These are phyloP conservation scores for Ascaphus truei DNA, from an alignment of 2,113 vertebrate species.

Conservation along the genomic window DNA sequence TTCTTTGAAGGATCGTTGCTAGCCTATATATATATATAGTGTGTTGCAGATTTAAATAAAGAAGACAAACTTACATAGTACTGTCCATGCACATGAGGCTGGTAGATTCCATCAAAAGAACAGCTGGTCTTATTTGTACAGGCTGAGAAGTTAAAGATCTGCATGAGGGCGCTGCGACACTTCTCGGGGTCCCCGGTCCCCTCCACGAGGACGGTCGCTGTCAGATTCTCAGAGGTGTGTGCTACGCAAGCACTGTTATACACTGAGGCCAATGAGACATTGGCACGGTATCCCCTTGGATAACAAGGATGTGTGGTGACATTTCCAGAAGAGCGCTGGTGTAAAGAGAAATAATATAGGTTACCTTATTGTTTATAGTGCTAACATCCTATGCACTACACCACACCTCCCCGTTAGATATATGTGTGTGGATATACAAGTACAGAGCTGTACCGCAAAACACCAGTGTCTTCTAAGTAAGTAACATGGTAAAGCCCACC, in stretches of 20 bases:
- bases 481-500: too few species aligned
- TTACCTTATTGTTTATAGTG: too few species aligned
- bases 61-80: conserved; percentile 58
- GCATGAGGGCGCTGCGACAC: conserved; percentile 46
- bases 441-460: too few species aligned
- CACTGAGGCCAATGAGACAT: conserved; percentile 38
- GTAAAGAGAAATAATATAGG: background rate
- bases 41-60: too few species aligned
- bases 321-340: background rate
- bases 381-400: too few species aligned
- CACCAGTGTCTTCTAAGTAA: too few species aligned
- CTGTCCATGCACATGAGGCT: conserved; percentile 52
- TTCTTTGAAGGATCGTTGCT: too few species aligned
- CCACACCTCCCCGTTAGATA: too few species aligned
- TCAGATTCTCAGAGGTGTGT: conserved; percentile 2
- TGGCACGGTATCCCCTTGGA: conserved; percentile 47
- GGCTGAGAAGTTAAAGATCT: conserved; percentile 53
- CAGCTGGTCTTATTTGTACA: conserved; percentile 49
- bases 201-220: conserved; percentile 41
- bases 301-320: conserved; percentile 62
- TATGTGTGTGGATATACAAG: too few species aligned
- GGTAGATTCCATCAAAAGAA: conserved; percentile 57
- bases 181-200: conserved; percentile 46
- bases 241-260: conserved; percentile 53
- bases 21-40: too few species aligned